Evolutionary conservation across 2,888 invertebrate species (phyloP).

Genomic region (Drosophila mayaguana): DNA sequence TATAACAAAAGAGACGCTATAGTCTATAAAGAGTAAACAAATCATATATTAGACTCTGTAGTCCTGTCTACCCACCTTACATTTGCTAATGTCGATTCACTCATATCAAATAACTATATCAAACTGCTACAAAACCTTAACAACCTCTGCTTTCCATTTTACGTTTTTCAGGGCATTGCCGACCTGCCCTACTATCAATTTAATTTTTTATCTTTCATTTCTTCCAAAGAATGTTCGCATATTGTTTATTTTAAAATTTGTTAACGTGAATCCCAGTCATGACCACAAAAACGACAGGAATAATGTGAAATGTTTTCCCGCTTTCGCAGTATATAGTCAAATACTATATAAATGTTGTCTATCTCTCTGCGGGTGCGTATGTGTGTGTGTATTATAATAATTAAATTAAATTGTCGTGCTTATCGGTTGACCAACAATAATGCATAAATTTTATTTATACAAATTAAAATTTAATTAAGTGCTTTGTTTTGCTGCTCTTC

Average conservation of each 20-base stretch:
- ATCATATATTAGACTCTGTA: too few species aligned
- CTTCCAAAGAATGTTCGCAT: not conserved
- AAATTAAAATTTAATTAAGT: slow-evolving; percentile 49
- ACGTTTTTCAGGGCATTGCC: not conserved
- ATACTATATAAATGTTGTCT: not conserved
- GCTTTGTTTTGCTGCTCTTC: slow-evolving; percentile 11
- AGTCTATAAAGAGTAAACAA: not conserved
- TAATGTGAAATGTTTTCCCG: slow-evolving; percentile 5
- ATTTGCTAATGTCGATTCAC: not conserved
- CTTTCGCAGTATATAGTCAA: slow-evolving; percentile 2
- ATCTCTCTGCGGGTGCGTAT: not conserved
- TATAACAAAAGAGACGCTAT: not conserved
- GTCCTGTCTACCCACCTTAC: too few species aligned
- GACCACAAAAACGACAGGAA: slow-evolving; percentile 9
- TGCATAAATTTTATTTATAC: slow-evolving; percentile 27
- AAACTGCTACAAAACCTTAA: not conserved
- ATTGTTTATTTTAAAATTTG: slow-evolving; percentile 20
- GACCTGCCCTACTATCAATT: not conserved
- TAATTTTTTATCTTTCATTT: not conserved
- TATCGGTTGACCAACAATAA: slow-evolving; percentile 28
- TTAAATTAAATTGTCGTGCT: slow-evolving; percentile 35
- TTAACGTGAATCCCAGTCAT: slow-evolving; percentile 6
- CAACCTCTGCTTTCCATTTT: not conserved
- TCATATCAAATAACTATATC: not conserved
- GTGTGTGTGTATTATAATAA: slow-evolving; percentile 20